Evolutionary conservation across 2,888 invertebrate genomes (phyloP).

Genomic region (Aporophyla nigra): DNA sequence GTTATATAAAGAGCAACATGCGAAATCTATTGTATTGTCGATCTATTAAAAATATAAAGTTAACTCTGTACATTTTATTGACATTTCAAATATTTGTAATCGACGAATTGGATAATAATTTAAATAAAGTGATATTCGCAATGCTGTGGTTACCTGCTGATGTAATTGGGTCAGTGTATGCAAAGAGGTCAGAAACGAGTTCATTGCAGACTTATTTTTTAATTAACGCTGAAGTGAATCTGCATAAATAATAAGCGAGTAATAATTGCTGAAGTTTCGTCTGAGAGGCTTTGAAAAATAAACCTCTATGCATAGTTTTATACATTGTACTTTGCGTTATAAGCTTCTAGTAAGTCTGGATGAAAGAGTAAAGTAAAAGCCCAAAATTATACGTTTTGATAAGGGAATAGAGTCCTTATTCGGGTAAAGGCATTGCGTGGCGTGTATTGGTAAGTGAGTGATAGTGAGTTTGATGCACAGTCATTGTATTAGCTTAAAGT

Average conservation of each 20-base stretch:
- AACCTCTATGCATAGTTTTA: no score
- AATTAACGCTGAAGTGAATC: neutral
- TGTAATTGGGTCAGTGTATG: constrained; percentile 19
- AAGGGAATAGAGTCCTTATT: no score
- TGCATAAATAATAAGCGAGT: neutral
- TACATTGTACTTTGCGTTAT: no score
- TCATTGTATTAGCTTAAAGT: no score
- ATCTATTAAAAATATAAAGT: constrained; percentile 32
- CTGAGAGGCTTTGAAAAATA: no score
- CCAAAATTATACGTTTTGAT: no score
- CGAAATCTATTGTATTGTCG: neutral
- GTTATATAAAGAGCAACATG: constrained; percentile 15
- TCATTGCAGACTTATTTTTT: neutral
- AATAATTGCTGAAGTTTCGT: neutral
- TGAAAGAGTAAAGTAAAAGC: no score
- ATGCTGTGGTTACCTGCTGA: constrained; percentile 1
- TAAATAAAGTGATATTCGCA: constrained; percentile 28
- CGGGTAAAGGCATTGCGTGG: no score
- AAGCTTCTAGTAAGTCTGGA: no score
- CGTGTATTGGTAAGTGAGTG: no score
- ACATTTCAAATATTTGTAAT: constrained; percentile 44
- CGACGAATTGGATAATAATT: constrained; percentile 35
- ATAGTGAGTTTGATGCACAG: no score
- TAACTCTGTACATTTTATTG: constrained; percentile 29
- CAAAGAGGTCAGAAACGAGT: constrained; percentile 2